Evolutionary conservation across 2,113 vertebrate species (phyloP).

Genomic region (Tragelaphus imberbis): DNA sequence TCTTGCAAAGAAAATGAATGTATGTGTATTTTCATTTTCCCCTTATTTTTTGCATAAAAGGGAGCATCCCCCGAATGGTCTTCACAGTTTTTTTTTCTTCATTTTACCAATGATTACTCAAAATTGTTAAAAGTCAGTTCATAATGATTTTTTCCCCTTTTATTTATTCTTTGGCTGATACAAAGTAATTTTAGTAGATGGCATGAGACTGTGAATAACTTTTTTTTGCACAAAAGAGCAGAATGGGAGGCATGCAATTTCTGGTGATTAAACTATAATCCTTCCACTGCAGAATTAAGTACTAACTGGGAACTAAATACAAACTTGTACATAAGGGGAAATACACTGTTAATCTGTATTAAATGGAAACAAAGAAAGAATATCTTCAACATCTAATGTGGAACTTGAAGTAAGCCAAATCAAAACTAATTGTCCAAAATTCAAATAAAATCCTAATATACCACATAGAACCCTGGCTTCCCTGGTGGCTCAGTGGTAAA

Average conservation of each 20-base stretch:
- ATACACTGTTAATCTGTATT: not conserved
- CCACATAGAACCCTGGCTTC: not conserved
- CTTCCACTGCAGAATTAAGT: not conserved
- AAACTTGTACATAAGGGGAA: not conserved
- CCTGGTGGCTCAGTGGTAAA: not conserved
- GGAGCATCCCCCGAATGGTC: rapidly evolving
- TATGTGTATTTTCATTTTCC: not conserved
- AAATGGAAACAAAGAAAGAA: not conserved
- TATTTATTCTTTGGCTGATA: not conserved
- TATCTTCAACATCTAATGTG: not conserved
- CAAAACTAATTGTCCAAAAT: not conserved
- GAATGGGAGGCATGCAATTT: not conserved
- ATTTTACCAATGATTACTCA: not conserved
- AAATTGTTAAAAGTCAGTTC: not conserved
- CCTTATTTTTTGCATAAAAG: not conserved
- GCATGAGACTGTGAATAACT: not conserved
- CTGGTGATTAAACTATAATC: not conserved
- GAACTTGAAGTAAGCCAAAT: not conserved
- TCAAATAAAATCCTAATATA: not conserved
- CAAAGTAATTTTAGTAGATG: not conserved
- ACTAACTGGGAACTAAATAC: not conserved
- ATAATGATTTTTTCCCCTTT: not conserved
- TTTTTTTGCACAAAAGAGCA: not conserved
- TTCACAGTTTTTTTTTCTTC: not conserved
- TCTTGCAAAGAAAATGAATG: not conserved